phyloP scores from a whole-genome alignment of 2,797 vertebrate genomes.

The Botia almorhae region DNA sequence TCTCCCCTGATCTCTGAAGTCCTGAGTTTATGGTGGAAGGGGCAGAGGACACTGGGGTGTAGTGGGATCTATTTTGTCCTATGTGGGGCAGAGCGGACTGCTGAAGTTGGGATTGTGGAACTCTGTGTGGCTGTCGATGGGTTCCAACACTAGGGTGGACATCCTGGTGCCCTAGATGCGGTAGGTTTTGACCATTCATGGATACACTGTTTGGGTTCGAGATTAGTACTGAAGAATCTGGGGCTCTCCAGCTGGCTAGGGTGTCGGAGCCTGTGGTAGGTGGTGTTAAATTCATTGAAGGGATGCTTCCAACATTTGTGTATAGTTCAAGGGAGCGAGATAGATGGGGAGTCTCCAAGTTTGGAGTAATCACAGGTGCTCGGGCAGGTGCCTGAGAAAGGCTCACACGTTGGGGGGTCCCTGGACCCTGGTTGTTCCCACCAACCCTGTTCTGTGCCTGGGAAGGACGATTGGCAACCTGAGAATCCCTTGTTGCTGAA shows the following conservation, averaged over 20 bases:
- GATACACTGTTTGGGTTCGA: constrained; percentile 39
- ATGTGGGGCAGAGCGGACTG: constrained; percentile 52
- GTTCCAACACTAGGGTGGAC: constrained; percentile 54
- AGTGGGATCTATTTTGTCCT: constrained; percentile 59
- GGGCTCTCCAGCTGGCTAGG: constrained; percentile 57
- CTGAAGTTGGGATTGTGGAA: constrained; percentile 54
- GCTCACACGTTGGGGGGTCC: constrained; percentile 61
- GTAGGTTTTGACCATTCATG: constrained; percentile 57
- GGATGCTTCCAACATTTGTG: constrained; percentile 44
- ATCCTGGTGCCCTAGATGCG: constrained; percentile 66
- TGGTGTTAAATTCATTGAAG: constrained; percentile 54
- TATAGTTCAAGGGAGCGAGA: constrained; percentile 62
- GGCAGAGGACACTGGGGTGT: constrained; percentile 54
- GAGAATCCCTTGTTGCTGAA: constrained; percentile 74
- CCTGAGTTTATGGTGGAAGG: constrained; percentile 72
- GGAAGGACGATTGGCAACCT: constrained; percentile 64
- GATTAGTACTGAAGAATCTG: constrained; percentile 48
- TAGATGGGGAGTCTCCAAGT: constrained; percentile 36
- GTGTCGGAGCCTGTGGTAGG: constrained; percentile 60
- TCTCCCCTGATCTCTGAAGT: constrained; percentile 70
- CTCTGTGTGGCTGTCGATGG: constrained; percentile 55
- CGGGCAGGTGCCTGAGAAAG: constrained; percentile 66
- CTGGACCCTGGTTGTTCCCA: constrained; percentile 61
- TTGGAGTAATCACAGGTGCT: constrained; percentile 78
- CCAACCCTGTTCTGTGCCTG: constrained; percentile 60